These are phyloP conservation scores for Oreochromis grahami DNA, from an alignment of 2,797 vertebrate species.

Conservation along the genomic window DNA sequence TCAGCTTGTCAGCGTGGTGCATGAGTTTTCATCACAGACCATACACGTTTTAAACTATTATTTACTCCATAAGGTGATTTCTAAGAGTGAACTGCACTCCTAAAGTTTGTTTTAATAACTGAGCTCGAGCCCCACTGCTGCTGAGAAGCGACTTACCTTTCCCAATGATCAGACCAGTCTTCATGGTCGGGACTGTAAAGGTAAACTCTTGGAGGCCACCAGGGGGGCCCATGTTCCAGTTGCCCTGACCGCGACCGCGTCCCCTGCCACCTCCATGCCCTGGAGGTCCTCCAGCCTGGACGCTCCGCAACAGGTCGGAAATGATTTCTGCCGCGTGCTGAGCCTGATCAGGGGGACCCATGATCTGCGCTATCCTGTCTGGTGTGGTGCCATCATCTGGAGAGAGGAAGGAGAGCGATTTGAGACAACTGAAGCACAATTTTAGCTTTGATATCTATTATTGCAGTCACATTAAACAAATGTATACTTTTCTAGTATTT, in stretches of 20 bases:
- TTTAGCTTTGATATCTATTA: neutral
- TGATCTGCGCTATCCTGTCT: conserved; percentile 98
- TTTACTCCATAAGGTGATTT: neutral
- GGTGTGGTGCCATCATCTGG: conserved; percentile 95
- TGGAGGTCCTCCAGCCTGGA: conserved; percentile 92
- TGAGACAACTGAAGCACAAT: rapidly evolving
- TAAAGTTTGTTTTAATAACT: neutral
- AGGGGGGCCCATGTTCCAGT: conserved; percentile 99
- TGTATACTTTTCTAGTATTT: neutral
- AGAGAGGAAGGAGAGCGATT: neutral
- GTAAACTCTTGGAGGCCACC: conserved; percentile 98
- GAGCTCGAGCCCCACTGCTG: neutral
- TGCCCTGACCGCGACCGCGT: conserved; percentile 93
- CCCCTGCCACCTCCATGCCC: conserved; percentile 94
- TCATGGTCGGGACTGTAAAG: conserved; percentile 97
- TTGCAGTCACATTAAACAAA: neutral
- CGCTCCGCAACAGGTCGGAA: conserved; percentile 92
- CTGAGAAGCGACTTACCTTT: conserved; percentile 77
- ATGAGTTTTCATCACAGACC: conserved; percentile 63
- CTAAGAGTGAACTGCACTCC: neutral
- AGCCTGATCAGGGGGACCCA: conserved; percentile 94
- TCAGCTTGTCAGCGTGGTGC: conserved; percentile 71
- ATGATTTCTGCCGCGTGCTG: conserved; percentile 98
- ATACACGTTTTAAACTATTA: neutral
- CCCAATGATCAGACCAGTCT: conserved; percentile 98